These are phyloP conservation scores for Yasuhikotakia modesta DNA, from an alignment of 2,797 vertebrate genomes.

Conservation along the genomic window DNA sequence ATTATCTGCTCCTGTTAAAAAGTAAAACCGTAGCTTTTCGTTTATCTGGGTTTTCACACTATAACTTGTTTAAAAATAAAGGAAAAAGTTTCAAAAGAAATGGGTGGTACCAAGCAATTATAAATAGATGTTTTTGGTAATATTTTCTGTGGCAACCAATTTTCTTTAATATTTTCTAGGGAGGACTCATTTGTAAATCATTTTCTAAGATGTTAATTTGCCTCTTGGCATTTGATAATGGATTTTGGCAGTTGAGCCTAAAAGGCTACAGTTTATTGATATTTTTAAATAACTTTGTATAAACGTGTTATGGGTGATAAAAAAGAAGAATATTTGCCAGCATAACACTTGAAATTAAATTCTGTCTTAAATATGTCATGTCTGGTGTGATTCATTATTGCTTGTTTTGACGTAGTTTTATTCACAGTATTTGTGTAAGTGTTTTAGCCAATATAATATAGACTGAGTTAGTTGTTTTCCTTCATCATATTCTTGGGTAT, in stretches of 20 bases:
- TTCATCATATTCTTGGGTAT: no score
- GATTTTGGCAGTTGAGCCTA: conserved; percentile 93
- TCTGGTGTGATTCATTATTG: no score
- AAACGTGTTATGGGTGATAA: conserved; percentile 84
- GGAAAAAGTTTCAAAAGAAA: conserved; percentile 69
- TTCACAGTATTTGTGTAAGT: no score
- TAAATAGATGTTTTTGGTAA: conserved; percentile 73
- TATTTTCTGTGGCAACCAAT: conserved; percentile 80
- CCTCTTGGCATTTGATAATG: conserved; percentile 93
- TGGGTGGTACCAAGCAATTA: conserved; percentile 79
- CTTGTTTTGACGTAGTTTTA: no score
- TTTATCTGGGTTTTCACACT: conserved; percentile 72
- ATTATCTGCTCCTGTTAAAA: conserved; percentile 70
- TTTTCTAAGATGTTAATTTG: conserved; percentile 90
- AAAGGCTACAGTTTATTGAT: conserved; percentile 92
- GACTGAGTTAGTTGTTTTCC: no score
- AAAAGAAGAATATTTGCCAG: no score
- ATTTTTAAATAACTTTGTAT: conserved; percentile 99
- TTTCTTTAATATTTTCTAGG: conserved; percentile 90
- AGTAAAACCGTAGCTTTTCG: conserved; percentile 64
- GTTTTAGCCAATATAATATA: no score
- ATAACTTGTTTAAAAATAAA: conserved; percentile 68
- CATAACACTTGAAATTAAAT: no score
- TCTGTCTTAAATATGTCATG: no score
- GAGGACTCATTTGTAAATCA: conserved; percentile 99